Percentiles rank a stretch among this genome's conserved stretches.
Evolutionary conservation across 1,140 invertebrate species (phyloP).

Genomic region (Vanessa tameamea): DNA sequence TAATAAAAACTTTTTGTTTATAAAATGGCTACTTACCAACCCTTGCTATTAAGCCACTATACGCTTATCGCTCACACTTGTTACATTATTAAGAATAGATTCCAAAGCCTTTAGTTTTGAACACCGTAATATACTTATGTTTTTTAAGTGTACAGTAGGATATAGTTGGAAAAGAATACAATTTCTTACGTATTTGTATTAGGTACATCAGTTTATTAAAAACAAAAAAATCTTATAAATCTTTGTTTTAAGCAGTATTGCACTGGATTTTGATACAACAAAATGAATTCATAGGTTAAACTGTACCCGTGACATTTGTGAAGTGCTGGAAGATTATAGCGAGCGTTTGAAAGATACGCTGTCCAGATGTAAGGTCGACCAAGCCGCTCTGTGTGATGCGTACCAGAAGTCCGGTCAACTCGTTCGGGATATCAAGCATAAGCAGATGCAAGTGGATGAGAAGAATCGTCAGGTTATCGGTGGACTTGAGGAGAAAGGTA

Average conservation of each 20-base stretch:
- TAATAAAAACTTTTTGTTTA: not conserved
- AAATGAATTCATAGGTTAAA: conserved; percentile 40
- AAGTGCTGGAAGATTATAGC: conserved; percentile 59
- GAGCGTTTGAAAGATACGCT: conserved; percentile 52
- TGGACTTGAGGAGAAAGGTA: conserved; percentile 53
- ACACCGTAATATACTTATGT: too few relatives aligned
- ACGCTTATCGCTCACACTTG: too few relatives aligned
- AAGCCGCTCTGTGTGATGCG: conserved; percentile 48
- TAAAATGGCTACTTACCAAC: not conserved
- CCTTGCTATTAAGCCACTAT: too few relatives aligned
- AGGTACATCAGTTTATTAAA: too few relatives aligned
- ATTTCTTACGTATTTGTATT: too few relatives aligned
- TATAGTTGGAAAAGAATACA: too few relatives aligned
- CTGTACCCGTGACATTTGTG: conserved; percentile 62
- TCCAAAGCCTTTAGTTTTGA: too few relatives aligned
- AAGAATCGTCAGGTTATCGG: conserved; percentile 34
- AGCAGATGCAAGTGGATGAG: conserved; percentile 37
- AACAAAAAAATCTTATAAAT: too few relatives aligned
- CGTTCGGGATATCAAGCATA: conserved; percentile 42
- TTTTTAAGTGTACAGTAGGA: too few relatives aligned
- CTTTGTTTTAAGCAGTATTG: too few relatives aligned
- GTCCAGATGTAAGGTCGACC: conserved; percentile 52
- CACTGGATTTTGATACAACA: too few relatives aligned
- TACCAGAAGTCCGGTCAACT: conserved; percentile 48
- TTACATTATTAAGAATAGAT: too few relatives aligned